Evolutionary conservation across 92 coral and sea anemone species (phyloP), one percentile per base, ranked within the genome.

Genomic region (Pocillopora meandrina): DNA sequence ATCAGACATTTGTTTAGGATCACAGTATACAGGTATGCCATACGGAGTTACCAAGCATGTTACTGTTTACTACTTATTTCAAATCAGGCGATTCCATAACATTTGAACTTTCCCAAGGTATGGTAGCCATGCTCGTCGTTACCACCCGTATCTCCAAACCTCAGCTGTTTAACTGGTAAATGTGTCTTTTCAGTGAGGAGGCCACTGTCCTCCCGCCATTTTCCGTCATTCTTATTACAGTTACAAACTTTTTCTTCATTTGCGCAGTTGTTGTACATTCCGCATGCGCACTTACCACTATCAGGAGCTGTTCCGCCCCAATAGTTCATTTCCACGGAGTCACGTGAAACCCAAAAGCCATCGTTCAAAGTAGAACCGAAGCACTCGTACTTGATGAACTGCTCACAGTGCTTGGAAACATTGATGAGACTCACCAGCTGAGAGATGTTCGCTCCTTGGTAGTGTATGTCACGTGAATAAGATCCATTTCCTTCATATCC

Each of bases 371-470:
- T 15, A 0, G 83, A 79, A 15, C 36, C 8, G 2, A 0, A 15
- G 63, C 94, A 91, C 73, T 91, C 88, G 72, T 88, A 90, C 73
- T 78, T 87, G 70, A 90, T 83, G 33, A 82, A 90, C 84, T 90
- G 93, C 55, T 87, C 90, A 77, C 93, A 90, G 52, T 84, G 63
- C 13, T 21, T 2, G 14, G 93, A 90, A 23, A 80, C 80, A 8
- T 63, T 60, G 47, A 81, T 73, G 65, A 90, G 87, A 23, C 73
- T 65, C 23, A 78, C 85, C 21, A 90, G 88, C 57, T 90, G 93
- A 9, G 90, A 49, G 21, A 60, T 26, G 55, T 15, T 87, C 20
- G 71, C 86, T 68, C 87, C 89, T 8, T 5, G 70, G 75, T 89
- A 89, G 9, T 33, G 36, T 21, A 88, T 59, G 70, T 88, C 67